A percentile compares a stretch with the other conserved stretches of the same genome.
Conservation (phyloP, 2,797 vertebrate genomes). For the Tokudaia muenninki region DNA sequence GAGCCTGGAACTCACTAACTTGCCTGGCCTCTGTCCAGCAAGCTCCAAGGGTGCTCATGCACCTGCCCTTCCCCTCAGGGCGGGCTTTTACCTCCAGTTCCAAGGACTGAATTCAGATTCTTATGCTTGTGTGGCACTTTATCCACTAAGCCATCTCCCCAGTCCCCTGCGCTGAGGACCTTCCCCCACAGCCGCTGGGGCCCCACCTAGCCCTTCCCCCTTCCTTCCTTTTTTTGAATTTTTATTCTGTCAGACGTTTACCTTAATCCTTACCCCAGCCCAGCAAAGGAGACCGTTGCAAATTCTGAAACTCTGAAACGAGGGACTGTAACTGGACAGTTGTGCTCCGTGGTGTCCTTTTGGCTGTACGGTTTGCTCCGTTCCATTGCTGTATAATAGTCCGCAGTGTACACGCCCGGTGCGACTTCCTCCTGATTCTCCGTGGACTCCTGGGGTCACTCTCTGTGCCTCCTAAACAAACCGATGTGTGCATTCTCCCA, state of each 20-base stretch:
- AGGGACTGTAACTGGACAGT: neutral
- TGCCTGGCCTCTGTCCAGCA: neutral
- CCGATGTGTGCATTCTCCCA: accelerated
- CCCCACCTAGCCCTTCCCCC: no score
- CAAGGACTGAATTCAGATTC: neutral
- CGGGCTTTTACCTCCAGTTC: neutral
- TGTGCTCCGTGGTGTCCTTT: neutral
- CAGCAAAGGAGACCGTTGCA: accelerated
- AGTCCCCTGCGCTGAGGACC: neutral
- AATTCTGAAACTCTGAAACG: neutral
- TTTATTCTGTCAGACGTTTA: neutral
- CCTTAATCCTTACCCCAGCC: neutral
- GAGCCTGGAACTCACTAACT: neutral
- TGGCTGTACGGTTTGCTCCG: neutral
- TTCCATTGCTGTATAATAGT: neutral
- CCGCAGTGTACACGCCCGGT: accelerated
- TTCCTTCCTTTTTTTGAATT: neutral
- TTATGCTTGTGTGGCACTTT: neutral
- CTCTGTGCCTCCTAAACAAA: accelerated
- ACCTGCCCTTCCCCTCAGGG: neutral
- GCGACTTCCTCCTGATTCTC: accelerated
- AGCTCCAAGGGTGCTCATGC: neutral
- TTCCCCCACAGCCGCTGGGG: neutral
- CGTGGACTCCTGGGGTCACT: neutral
- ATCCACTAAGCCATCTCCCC: neutral